Base-by-base conservation (phyloP, 2,888 invertebrate genomes). In the Dysmachus trigonus region DNA sequence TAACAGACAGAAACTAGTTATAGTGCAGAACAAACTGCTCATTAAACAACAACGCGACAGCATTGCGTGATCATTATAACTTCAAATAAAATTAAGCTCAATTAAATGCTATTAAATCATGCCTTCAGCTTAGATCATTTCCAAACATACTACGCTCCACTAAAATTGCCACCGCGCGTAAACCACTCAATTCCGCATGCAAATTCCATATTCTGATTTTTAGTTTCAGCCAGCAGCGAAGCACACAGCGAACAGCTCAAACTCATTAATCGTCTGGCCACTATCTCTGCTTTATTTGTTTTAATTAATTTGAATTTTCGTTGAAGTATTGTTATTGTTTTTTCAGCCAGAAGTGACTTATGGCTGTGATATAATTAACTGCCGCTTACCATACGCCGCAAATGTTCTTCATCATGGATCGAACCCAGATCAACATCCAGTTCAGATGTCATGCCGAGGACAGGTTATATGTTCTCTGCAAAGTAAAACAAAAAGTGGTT, bases 361-460 rank as follows among this genome's bases (percentile, higher is more conserved):
- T 62, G 62, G 22, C 27, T 22, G 22, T 62, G 62, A 62, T 62
- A 62, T 62, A 62, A 62, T 62, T 62, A 10, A 73, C 31, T 31
- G 31, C 33, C 41, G 90, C 92, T 93, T 92, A 96, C 96, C 96
- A 96, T 96, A 91, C 95, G 95, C 85, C 96, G 94, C 89, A 96
- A 93, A 90, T 95, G 91, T 91, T 96, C 96, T 92, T 96, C 96
- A 93, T 96, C 96, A 89, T 94, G 94, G 88, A 96, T 96, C 89
- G 93, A 92, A 89, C 94, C 94, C 90, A 96, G 94, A 93, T 96
- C 95, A 89, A 93, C 90, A 88, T 91, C 94, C 90, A 94, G 93
- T 89, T 91, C 92, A 31, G 87, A 86, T 41, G 82, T 85, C 87
- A 85, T 85, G 51, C 83, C 82, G 84, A 83, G 72, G 71, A 82